Conservation (phyloP, 2,888 invertebrate species). For the Eupithecia inturbata region DNA sequence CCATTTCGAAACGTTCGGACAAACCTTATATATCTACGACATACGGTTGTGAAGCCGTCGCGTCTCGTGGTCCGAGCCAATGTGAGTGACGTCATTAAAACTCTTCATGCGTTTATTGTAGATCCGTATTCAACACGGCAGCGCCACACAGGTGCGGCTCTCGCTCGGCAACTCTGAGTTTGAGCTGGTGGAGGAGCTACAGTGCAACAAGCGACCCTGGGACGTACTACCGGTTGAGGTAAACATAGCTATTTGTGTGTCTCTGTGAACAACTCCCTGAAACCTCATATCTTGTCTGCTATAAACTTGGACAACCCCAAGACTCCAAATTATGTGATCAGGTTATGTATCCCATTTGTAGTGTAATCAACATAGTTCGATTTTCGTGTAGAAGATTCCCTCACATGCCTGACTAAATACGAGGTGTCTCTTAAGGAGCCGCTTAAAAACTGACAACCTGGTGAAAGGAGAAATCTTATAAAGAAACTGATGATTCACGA, state of each 20-base stretch:
- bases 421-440: too few relatives aligned
- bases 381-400: too few relatives aligned
- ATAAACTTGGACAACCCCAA: too few relatives aligned
- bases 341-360: too few relatives aligned
- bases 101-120: slow-evolving; percentile 48
- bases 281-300: neutral
- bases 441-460: too few relatives aligned
- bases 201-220: slow-evolving; percentile 87
- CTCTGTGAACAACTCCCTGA: neutral
- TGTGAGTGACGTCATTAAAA: neutral
- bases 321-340: too few relatives aligned
- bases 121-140: slow-evolving; percentile 85
- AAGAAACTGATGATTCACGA: too few relatives aligned
- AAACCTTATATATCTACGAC: neutral
- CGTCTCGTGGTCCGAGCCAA: neutral
- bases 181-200: slow-evolving; percentile 89
- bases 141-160: slow-evolving; percentile 84
- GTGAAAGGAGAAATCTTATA: too few relatives aligned
- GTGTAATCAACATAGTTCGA: too few relatives aligned
- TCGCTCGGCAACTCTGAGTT: slow-evolving; percentile 86
- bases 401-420: too few relatives aligned
- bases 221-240: slow-evolving; percentile 87
- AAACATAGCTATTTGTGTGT: neutral
- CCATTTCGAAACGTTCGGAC: neutral
- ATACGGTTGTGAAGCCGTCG: neutral